phyloP scores from a whole-genome alignment of 2,888 invertebrate genomes.

The Agrochola circellaris region DNA sequence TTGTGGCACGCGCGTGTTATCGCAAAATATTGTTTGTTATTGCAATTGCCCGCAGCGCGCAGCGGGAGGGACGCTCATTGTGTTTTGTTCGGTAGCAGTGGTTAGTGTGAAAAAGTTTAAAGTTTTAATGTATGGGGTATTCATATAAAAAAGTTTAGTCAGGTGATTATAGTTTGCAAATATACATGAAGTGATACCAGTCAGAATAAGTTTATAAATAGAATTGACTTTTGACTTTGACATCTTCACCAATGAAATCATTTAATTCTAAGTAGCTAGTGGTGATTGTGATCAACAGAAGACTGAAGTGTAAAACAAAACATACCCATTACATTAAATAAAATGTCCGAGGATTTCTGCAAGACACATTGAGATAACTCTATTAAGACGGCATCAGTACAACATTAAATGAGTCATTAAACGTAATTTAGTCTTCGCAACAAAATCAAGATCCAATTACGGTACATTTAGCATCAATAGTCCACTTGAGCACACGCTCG shows the following conservation, averaged over 20 bases:
- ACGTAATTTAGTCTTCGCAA: constrained; percentile 69
- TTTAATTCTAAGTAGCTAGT: neutral
- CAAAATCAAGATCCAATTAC: constrained; percentile 87
- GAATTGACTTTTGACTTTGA: neutral
- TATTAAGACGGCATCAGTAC: constrained; percentile 49
- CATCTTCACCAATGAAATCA: neutral
- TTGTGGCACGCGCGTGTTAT: constrained; percentile 76
- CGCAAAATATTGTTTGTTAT: constrained; percentile 79
- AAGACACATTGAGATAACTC: constrained; percentile 37
- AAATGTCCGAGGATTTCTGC: neutral
- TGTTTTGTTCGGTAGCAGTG: constrained; percentile 58
- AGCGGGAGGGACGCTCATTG: constrained; percentile 70
- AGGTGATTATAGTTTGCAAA: neutral
- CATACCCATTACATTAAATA: neutral
- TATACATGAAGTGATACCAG: no score
- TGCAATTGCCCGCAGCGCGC: constrained; percentile 79
- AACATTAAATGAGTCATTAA: constrained; percentile 71
- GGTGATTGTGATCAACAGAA: neutral
- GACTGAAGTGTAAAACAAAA: neutral
- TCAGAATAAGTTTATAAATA: neutral
- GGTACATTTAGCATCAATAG: constrained; percentile 86
- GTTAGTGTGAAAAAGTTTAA: constrained; percentile 68
- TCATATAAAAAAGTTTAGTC: neutral
- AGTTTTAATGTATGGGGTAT: constrained; percentile 7
- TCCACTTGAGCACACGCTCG: constrained; percentile 75